Base-by-base conservation (phyloP, 2,888 invertebrate species). In the Gerris lacustris region DNA sequence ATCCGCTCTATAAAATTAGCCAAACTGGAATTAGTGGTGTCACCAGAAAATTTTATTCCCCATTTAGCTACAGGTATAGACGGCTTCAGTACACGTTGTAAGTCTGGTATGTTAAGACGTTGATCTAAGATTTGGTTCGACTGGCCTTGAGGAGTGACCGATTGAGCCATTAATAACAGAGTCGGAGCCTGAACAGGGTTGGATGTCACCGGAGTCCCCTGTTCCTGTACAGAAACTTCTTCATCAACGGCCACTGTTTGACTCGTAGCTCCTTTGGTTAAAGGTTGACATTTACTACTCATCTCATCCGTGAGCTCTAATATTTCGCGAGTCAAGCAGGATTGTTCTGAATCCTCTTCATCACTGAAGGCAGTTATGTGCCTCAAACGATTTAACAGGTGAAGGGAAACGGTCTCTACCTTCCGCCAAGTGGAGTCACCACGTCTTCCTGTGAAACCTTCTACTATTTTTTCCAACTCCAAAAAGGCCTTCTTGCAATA, bases 1-100 rank as follows among this genome's bases (percentile, higher is more conserved):
- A 76, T 73, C 31, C 75, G 68, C 55, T 75, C 74, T 2, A 77
- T 66, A 68, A 77, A 75, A 4, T 70, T 47, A 6, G 63, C 67
- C 0, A 73, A 18, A 43, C 73, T 73, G 9, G 67, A 43, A 5
- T 62, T 63, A 9, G 45, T 15, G 9, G 43, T 44, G 31, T 72
- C 70, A 0, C 74, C 74, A 44, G 74, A 70, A 70, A 75, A 75
- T 6, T 67, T 70, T 11, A 75, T 15, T 1, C 69, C 71, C 75
- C 75, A 76, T 67, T 76, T 74, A 63, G 45, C 44, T 18, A 45
- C 47, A 47, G 47, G 47, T 47, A 47, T 7, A 11, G 47, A 11
- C 6, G 47, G 47, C 11, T 47, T 47, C 47, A 47, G 11, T 7
- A 47, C 6, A 7, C 11, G 6, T 11, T 47, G 47, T 11, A 47